Evolutionary conservation across 2,113 vertebrate genomes (phyloP), one percentile per base, ranked within the genome.

Genomic region (Camarhynchus parvulus): DNA sequence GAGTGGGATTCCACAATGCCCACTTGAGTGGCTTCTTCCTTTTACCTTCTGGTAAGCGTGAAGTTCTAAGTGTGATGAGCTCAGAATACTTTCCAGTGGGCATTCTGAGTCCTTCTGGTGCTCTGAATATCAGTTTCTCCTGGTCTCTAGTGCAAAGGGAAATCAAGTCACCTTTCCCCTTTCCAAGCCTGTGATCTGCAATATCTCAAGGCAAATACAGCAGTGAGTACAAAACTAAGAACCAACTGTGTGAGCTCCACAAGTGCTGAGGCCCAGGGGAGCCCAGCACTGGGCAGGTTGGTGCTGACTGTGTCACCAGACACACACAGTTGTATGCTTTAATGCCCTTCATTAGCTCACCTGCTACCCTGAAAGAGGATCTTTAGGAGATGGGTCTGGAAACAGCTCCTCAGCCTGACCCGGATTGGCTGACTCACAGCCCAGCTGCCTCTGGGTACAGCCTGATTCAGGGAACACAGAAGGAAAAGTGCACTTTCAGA

Each of bases 1-100:
- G 49, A 69, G 87, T 87, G 77, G 86, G 92, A 92, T 90, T 76
- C 79, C 64, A 90, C 83, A 95, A 39, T 84, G 64, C 78, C 77
- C 75, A 95, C 70, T 87, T 68, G 70, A 91, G 58, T 42, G 75
- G 58, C 59, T 89, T 79, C 81, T 89, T 95, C 92, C 87, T 90
- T 95, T 93, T 83, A 89, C 80, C 82, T 87, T 92, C 42, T 33
- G 58, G 77, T 88, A 87, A 89, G 90, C 30, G 70, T 84, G 95
- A 95, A 95, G 84, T 44, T 87, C 4, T 25, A 68, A 73, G 63
- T 8, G 61, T 66, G 52, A 56, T 77, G 73, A 90, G 67, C 74
- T 90, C 94, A 96, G 47, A 94, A 93, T 50, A 94, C 62, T 94
- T 97, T 96, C 95, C 80, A 67, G 33, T 79, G 77, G 77, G 58